Percentiles rank a stretch among this genome's conserved stretches.
Evolutionary conservation across 2,797 vertebrate species (phyloP).

Genomic region (Naso thynnoides): DNA sequence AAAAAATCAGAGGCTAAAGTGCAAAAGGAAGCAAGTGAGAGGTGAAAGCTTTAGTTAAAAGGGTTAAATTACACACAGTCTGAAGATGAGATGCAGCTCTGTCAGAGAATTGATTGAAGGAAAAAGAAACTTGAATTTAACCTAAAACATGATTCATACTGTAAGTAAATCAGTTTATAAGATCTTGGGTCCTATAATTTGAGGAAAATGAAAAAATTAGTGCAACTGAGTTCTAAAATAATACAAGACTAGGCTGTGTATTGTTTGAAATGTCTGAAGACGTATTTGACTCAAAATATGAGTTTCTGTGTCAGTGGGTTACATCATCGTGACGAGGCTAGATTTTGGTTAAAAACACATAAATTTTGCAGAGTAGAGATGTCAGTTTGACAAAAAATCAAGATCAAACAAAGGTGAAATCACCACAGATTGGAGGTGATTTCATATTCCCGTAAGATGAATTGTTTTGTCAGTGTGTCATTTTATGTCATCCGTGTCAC

Average conservation of each 20-base stretch:
- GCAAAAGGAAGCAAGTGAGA: constrained; percentile 32
- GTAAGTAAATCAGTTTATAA: not conserved
- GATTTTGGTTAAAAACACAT: too few species aligned
- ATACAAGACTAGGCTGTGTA: not conserved
- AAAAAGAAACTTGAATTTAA: constrained; percentile 17
- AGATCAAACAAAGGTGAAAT: too few species aligned
- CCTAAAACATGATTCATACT: constrained; percentile 10
- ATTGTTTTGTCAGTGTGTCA: not conserved
- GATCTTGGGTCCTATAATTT: not conserved
- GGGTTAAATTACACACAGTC: constrained; percentile 23
- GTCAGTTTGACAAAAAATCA: too few species aligned
- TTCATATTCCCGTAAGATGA: too few species aligned
- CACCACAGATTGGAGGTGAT: too few species aligned
- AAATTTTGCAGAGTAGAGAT: too few species aligned
- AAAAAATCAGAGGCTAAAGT: constrained; percentile 51
- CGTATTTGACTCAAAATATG: not conserved
- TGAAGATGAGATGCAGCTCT: constrained; percentile 28
- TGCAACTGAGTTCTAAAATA: not conserved
- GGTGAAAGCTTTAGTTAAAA: constrained; percentile 29
- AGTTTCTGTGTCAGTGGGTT: not conserved
- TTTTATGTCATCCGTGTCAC: not conserved
- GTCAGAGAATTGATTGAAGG: constrained; percentile 23
- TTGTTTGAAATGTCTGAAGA: not conserved
- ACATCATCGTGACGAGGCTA: too few species aligned
- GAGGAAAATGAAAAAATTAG: not conserved